phyloP scores from a whole-genome alignment of 1,140 invertebrate species.

The Brachystomella parvula region DNA sequence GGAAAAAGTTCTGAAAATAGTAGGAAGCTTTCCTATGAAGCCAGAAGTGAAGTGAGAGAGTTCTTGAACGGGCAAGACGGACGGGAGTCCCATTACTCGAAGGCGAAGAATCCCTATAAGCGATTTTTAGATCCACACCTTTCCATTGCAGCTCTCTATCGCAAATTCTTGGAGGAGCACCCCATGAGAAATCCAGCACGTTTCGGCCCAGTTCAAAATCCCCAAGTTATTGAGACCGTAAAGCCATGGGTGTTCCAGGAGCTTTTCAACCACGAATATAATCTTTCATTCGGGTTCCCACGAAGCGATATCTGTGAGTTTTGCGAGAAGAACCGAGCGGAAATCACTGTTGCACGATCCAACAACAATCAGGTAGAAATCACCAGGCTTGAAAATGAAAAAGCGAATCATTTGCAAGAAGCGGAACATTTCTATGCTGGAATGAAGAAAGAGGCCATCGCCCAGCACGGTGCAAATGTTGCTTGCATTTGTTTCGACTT shows the following conservation, averaged over 20 bases:
- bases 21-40: neutral
- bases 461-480: neutral
- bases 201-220: no score
- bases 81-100: constrained; percentile 10
- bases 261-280: constrained; percentile 21
- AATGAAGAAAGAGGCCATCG: neutral
- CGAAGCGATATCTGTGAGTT: constrained; percentile 16
- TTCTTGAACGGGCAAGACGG: neutral
- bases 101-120: neutral
- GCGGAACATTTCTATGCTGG: neutral
- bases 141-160: neutral
- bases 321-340: constrained; percentile 9
- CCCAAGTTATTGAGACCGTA: neutral
- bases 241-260: constrained; percentile 2
- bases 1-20: neutral
- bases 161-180: neutral
- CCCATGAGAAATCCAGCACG: neutral
- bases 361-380: neutral
- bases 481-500: constrained; percentile 15
- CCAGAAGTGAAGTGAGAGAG: neutral
- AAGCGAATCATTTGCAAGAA: neutral
- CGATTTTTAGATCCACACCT: neutral
- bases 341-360: neutral
- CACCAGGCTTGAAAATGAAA: neutral
- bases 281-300: constrained; percentile 17